Conservation (phyloP, 2,888 invertebrate genomes). For the Shargacucullia verbasci region DNA sequence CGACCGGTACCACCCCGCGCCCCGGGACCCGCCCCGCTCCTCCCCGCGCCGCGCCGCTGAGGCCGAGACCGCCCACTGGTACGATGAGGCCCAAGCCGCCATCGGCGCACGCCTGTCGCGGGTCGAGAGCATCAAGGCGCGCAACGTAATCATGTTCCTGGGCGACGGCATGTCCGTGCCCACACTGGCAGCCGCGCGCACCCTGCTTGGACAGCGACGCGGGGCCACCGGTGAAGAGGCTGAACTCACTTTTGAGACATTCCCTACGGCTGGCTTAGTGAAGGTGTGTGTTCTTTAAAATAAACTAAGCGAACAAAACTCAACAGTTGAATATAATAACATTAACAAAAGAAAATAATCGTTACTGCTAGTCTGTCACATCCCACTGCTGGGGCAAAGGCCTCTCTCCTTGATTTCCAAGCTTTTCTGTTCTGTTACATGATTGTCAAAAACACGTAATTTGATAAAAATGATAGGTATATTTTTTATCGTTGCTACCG, state of each 20-base stretch:
- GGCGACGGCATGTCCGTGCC: conserved; percentile 94
- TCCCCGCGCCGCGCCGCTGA: not conserved
- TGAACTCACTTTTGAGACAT: conserved; percentile 90
- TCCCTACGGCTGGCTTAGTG: conserved; percentile 89
- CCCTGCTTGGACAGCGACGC: conserved; percentile 89
- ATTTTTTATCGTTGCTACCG: no score
- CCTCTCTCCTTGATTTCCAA: no score
- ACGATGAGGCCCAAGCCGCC: conserved; percentile 73
- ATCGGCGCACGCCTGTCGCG: conserved; percentile 71
- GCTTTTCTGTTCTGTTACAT: no score
- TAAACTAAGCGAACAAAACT: no score
- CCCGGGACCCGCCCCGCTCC: conserved; percentile 19
- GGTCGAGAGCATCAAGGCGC: conserved; percentile 45
- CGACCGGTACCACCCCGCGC: conserved; percentile 50
- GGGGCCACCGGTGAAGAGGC: conserved; percentile 89
- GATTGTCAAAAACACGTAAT: no score
- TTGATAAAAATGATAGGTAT: no score
- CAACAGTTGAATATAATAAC: no score
- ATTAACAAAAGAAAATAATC: no score
- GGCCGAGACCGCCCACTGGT: conserved; percentile 76
- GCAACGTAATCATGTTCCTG: conserved; percentile 91
- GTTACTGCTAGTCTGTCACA: no score
- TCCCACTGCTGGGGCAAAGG: no score
- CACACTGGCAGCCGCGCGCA: conserved; percentile 91
- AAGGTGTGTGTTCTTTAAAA: conserved; percentile 77